Evolutionary conservation across 2,888 invertebrate species (phyloP).

Genomic region (Calameuta filiformis): DNA sequence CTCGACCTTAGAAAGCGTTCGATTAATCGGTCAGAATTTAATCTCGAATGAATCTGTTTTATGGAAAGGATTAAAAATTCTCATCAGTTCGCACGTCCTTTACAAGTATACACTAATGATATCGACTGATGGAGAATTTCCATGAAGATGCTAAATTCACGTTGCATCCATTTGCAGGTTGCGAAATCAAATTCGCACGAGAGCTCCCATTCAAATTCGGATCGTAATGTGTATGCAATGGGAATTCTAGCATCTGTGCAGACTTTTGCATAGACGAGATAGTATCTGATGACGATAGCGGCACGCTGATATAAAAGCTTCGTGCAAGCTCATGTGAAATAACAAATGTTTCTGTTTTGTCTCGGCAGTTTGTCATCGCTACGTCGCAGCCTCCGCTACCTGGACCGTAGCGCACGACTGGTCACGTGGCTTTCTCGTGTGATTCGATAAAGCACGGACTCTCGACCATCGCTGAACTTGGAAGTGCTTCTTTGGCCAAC

Average conservation of each 20-base stretch:
- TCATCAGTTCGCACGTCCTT: not conserved
- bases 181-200: not conserved
- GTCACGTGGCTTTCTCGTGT: not conserved
- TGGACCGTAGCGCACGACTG: not conserved
- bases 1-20: not conserved
- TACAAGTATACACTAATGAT: not conserved
- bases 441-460: not conserved
- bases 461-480: not conserved
- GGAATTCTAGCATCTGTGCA: not conserved
- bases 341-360: not conserved
- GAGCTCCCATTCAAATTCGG: not conserved
- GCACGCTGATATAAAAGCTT: not conserved
- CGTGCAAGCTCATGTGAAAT: not conserved
- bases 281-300: not conserved
- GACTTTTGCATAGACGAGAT: not conserved
- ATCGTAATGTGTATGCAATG: not conserved
- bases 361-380: not conserved
- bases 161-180: not conserved
- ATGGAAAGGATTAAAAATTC: not conserved
- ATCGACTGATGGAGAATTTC: not conserved
- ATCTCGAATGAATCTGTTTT: no score
- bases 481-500: not conserved
- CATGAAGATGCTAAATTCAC: not conserved
- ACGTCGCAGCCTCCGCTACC: no score
- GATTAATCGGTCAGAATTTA: no score